Percentiles rank a stretch among this genome's conserved stretches.
Conservation (phyloP, 2,113 vertebrate species). For the Maccullochella peelii region DNA sequence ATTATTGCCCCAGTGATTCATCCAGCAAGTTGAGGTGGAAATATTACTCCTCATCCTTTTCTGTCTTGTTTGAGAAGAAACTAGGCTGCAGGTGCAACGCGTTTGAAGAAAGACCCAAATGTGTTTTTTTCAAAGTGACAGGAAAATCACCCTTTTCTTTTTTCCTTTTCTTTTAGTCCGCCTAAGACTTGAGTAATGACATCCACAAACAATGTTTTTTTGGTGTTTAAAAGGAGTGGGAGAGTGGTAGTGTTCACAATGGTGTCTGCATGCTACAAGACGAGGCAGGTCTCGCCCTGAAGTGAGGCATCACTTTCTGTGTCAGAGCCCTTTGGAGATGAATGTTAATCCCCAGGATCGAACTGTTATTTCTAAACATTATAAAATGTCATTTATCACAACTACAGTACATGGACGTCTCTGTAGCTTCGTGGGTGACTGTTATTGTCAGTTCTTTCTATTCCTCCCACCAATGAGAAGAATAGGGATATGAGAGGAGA, state of each 20-base stretch:
- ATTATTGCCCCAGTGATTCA: neutral
- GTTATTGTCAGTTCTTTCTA: slow-evolving; percentile 9
- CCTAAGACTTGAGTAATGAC: slow-evolving; percentile 19
- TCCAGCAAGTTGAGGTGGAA: slow-evolving; percentile 1
- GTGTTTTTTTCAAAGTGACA: slow-evolving; percentile 23
- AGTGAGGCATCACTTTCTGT: slow-evolving; percentile 25
- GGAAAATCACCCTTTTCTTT: slow-evolving; percentile 15
- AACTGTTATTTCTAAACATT: slow-evolving; percentile 48
- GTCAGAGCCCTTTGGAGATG: slow-evolving; percentile 32
- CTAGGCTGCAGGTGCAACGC: slow-evolving; percentile 26
- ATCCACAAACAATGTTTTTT: slow-evolving; percentile 8
- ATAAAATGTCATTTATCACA: slow-evolving; percentile 41
- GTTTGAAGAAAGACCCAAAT: slow-evolving; percentile 18
- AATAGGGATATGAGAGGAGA: neutral
- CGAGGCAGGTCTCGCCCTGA: slow-evolving; percentile 45
- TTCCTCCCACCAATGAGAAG: neutral
- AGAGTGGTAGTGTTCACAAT: slow-evolving; percentile 29
- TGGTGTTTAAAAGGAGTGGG: slow-evolving; percentile 29
- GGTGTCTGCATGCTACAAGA: slow-evolving; percentile 50
- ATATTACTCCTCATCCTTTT: slow-evolving; percentile 13
- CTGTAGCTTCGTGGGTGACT: neutral
- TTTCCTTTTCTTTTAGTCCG: slow-evolving; percentile 1
- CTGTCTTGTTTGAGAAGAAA: slow-evolving; percentile 19
- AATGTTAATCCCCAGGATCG: slow-evolving; percentile 40
- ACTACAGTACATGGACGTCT: neutral